These are phyloP conservation scores for Thereuonema tuberculata DNA, from an alignment of 1,140 invertebrate genomes.

Conservation along the genomic window DNA sequence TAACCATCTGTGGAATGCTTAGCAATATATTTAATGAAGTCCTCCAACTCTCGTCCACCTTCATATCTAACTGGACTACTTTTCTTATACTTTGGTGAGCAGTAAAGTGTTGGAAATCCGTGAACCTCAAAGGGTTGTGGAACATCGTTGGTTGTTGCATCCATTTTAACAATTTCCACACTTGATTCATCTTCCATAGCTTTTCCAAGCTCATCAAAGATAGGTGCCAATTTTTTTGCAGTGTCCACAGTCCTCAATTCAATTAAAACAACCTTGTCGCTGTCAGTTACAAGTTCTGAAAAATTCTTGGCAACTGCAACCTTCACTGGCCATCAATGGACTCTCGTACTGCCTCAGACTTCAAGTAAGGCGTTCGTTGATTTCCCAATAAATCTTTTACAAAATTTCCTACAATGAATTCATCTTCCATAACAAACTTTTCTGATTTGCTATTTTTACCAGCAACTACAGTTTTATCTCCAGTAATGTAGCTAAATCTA, in stretches of 20 bases:
- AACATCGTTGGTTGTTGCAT: conserved; percentile 97
- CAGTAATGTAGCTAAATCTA: conserved; percentile 71
- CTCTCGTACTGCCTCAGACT: conserved; percentile 86
- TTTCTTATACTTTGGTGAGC: conserved; percentile 74
- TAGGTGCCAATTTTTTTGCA: conserved; percentile 86
- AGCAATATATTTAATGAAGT: conserved; percentile 93
- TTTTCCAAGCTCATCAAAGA: conserved; percentile 85
- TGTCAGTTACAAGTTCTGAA: conserved; percentile 83
- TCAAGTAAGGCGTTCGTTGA: conserved; percentile 80
- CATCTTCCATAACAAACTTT: conserved; percentile 79
- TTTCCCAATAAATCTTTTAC: conserved; percentile 67
- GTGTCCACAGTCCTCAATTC: conserved; percentile 99
- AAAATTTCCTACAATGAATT: conserved; percentile 86
- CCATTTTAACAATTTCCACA: conserved; percentile 91
- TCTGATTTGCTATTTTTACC: conserved; percentile 65
- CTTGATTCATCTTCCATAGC: conserved; percentile 72
- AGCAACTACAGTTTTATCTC: conserved; percentile 78
- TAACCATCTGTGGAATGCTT: conserved; percentile 77
- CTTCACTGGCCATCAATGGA: conserved; percentile 51
- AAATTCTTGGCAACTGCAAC: conserved; percentile 94
- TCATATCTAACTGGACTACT: conserved; percentile 78
- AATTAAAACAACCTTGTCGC: conserved; percentile 82
- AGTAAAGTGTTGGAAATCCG: conserved; percentile 96
- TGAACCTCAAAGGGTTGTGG: conserved; percentile 79
- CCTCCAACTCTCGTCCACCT: conserved; percentile 83